Evolutionary conservation across 2,113 vertebrate species (phyloP), one percentile per base, ranked within the genome.

Genomic region (Saccopteryx leptura): DNA sequence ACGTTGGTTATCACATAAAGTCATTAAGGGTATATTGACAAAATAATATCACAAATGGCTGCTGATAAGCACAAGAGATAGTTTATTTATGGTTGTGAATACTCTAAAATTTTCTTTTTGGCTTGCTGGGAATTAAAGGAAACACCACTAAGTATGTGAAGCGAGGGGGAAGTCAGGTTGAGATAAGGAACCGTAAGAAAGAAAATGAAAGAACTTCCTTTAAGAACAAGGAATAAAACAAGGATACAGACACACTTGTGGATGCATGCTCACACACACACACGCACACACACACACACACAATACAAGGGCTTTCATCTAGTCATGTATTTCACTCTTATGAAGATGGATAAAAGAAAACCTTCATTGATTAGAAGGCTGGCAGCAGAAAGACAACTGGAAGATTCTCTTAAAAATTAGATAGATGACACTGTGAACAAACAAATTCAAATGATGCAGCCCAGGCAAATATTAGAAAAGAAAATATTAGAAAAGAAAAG

Each of bases 331-430:
- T 96, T 97, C 48, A 92, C 84, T 86, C 60, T 82, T 94, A 72
- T 83, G 84, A 97, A 97, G 74, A 94, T 82, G 50, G 93, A 96
- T 88, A 75, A 97, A 93, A 97, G 75, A 97, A 98, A 97, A 94
- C 14, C 48, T 94, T 98, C 98, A 98, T 94, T 98, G 96, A 98
- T 98, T 97, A 98, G 71, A 98, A 96, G 88, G 86, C 60, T 89
- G 96, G 91, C 33, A 93, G 90, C 95, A 95, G 93, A 95, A 90
- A 97, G 58, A 94, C 52, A 96, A 98, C 33, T 95, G 78, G 61
- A 96, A 96, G 80, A 96, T 96, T 97, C 87, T 96, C 75, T 98
- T 97, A 98, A 98, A 97, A 89, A 97, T 96, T 95, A 97, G 95
- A 96, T 93, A 97, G 72, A 87, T 60, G 5, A 90, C 97, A 95